Conservation (phyloP, 2,888 invertebrate species). For the Dendrolimus pini region DNA sequence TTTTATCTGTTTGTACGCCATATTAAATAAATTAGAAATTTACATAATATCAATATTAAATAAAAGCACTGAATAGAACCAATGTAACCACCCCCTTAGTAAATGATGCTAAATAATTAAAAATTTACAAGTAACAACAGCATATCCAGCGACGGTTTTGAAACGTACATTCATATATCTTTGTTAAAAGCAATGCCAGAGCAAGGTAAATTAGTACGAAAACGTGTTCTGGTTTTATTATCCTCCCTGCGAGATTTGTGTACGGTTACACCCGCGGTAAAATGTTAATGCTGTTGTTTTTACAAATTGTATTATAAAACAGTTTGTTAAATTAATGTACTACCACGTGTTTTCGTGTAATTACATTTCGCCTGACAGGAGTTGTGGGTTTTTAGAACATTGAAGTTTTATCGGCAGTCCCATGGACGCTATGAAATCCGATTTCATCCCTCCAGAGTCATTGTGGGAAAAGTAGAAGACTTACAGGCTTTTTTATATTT, state of each 20-base stretch:
- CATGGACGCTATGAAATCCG: too few species aligned
- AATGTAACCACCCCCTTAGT: too few species aligned
- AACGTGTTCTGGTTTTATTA: slow-evolving; percentile 52
- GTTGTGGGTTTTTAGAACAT: too few species aligned
- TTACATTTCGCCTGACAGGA: background rate
- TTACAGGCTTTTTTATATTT: too few species aligned
- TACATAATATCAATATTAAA: too few species aligned
- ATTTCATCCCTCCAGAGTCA: too few species aligned
- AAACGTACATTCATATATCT: slow-evolving; percentile 11
- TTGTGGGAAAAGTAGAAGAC: too few species aligned
- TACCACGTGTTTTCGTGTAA: slow-evolving; percentile 5
- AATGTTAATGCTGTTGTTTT: slow-evolving; percentile 27
- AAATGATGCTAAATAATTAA: too few species aligned
- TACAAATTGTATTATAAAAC: slow-evolving; percentile 12
- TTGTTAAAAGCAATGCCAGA: slow-evolving; percentile 30
- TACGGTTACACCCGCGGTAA: slow-evolving; percentile 27
- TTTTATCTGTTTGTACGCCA: too few species aligned
- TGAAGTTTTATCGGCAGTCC: too few species aligned
- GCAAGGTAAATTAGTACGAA: slow-evolving; percentile 51
- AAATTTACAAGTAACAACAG: background rate
- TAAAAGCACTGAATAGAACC: too few species aligned
- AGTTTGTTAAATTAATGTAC: slow-evolving; percentile 4
- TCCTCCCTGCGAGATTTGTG: slow-evolving; percentile 32
- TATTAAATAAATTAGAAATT: too few species aligned
- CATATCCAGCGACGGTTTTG: background rate